A percentile compares a stretch with the other conserved stretches of the same genome.
phyloP scores from a whole-genome alignment of 1,140 invertebrate species.

The Drosophila ercepeae region DNA sequence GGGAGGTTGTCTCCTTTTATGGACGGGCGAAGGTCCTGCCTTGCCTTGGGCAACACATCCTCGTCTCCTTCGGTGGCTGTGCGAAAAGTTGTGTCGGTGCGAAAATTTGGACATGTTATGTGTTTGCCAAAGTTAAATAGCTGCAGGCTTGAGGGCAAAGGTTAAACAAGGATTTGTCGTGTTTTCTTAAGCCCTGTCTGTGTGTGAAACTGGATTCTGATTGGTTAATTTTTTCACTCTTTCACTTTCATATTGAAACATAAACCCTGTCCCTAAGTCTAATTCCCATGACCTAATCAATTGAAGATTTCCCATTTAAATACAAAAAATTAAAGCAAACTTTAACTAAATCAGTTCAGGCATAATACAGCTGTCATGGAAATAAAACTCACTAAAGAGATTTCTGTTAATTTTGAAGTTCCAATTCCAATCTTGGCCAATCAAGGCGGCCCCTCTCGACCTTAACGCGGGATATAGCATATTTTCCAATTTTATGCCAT shows the following conservation, averaged over 20 bases:
- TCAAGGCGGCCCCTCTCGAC: constrained; percentile 7
- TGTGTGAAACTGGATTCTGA: constrained; percentile 8
- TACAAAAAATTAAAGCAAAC: constrained; percentile 4
- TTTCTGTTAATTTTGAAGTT: constrained; percentile 4
- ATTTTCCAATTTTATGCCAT: constrained; percentile 44
- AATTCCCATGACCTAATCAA: constrained; percentile 33
- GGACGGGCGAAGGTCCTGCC: constrained; percentile 1
- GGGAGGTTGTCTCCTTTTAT: not conserved
- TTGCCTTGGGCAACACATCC: constrained; percentile 19
- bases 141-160: constrained; percentile 72
- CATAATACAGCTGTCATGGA: constrained; percentile 22
- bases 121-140: constrained; percentile 82
- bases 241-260: not conserved
- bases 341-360: constrained; percentile 11
- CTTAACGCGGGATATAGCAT: constrained; percentile 17
- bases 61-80: constrained; percentile 28
- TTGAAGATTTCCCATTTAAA: not conserved
- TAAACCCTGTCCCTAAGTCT: not conserved
- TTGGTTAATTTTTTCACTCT: constrained; percentile 8
- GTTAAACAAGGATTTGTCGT: constrained; percentile 80
- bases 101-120: constrained; percentile 80
- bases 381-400: constrained; percentile 25
- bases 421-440: constrained; percentile 17
- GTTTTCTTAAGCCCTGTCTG: constrained; percentile 50
- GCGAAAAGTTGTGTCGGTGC: constrained; percentile 73